Conservation (phyloP, 2,113 vertebrate genomes). For the Gila orcuttii region DNA sequence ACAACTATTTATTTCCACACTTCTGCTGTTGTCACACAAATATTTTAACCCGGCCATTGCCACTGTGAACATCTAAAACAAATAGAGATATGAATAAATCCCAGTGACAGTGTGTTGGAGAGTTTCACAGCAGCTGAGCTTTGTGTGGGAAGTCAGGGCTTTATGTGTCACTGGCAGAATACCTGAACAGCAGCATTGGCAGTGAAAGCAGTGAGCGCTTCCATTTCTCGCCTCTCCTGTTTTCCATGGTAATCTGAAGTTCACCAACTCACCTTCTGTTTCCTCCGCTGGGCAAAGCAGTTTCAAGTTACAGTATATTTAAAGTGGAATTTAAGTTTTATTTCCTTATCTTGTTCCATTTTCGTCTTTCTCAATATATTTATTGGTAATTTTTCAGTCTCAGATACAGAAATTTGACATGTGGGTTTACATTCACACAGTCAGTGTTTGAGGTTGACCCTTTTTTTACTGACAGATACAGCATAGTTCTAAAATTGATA, state of each 20-base stretch:
- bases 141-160: constrained; percentile 56
- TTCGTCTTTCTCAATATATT: not conserved
- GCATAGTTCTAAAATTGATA: not conserved
- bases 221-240: constrained; percentile 30
- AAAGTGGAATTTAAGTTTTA: not conserved
- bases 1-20: not conserved
- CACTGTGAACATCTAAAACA: constrained; percentile 5
- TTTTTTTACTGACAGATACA: not conserved
- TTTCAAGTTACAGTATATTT: not conserved
- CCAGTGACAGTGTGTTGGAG: constrained; percentile 2
- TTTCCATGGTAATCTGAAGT: constrained; percentile 17
- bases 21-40: constrained; percentile 9
- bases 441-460: not conserved
- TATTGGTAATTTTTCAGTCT: not conserved
- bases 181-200: constrained; percentile 63
- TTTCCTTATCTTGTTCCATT: not conserved
- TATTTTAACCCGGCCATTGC: not conserved
- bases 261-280: constrained; percentile 43
- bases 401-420: not conserved
- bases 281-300: not conserved
- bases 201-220: constrained; percentile 47
- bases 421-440: not conserved
- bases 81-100: constrained; percentile 39
- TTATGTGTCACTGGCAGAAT: constrained; percentile 57
- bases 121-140: constrained; percentile 40